Base-by-base conservation (phyloP, 2,113 vertebrate genomes). In the Varanus komodoensis region DNA sequence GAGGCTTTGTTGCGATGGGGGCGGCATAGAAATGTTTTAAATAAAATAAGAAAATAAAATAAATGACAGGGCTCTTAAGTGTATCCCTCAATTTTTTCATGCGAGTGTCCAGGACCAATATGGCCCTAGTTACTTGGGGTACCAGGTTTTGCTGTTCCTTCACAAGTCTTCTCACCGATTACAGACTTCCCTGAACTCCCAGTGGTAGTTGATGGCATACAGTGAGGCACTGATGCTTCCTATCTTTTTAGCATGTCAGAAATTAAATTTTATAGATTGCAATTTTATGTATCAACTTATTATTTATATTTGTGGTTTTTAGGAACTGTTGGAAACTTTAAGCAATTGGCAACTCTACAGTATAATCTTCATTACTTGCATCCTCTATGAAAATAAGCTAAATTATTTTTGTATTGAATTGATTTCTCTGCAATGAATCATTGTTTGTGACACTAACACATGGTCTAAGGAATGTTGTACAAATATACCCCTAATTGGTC, bases 401-500 rank as follows among this genome's bases (percentile, higher is more conserved):
- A 25, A 50, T 82, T 57, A 61, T 87, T 38, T 77, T 87, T 54
- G 44, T 0, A 0, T 68, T 52, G 71, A 44, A 25, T 21, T 48
- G 89, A 82, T 4, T 64, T 86, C 71, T 81, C 32, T 48, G 61
- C 88, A 89, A 83, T 87, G 86, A 50, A 17, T 87, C 2, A 19
- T 77, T 90, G n/a, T 25, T 54, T 69, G 79, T 87, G 85, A 81
- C 67, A 88, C 61, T 2, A 71, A 90, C 48, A 93, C n/a, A 25
- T 21, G 12, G 84, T 92, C 80, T 17, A 82, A 91, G 78, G 73
- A 67, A 14, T 67, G 89, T 86, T 93, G 71, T 91, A 89, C 84
- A 95, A 93, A 61, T 86, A 25, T 87, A 89, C 89, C 86, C 80
- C 44, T 96, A 95, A 94, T 92, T 94, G 87, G 44, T 93, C 88